phyloP scores from a whole-genome alignment of 2,797 vertebrate genomes.

The Cyprinodon diabolis region DNA sequence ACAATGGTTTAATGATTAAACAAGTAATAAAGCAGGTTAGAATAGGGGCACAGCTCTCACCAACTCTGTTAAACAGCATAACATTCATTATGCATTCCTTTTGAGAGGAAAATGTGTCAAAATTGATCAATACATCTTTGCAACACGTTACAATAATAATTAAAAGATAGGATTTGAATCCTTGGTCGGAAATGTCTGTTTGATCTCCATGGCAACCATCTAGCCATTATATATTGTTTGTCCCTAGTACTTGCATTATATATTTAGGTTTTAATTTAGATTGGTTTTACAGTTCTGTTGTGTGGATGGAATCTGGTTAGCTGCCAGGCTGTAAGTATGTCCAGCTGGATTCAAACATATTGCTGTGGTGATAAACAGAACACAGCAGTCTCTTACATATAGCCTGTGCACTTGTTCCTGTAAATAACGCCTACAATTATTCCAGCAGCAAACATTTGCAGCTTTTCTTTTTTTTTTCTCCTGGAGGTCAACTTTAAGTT shows the following conservation, averaged over 20 bases:
- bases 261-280: neutral
- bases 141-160: too few relatives aligned
- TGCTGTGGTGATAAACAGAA: neutral
- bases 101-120: too few relatives aligned
- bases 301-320: neutral
- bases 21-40: too few relatives aligned
- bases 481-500: neutral
- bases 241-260: neutral
- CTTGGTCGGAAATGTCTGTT: neutral
- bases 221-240: neutral
- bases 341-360: neutral
- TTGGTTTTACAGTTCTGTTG: neutral
- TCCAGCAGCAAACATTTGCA: neutral
- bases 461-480: neutral
- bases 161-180: neutral
- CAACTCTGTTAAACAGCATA: neutral
- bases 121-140: too few relatives aligned
- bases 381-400: neutral
- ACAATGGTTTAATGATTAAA: too few relatives aligned
- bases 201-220: neutral
- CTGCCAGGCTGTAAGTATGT: neutral
- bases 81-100: neutral
- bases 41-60: neutral
- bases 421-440: neutral
- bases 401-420: neutral